These are phyloP conservation scores for Sternarchorhynchus goeldii DNA, from an alignment of 2,797 vertebrate species.

Conservation along the genomic window DNA sequence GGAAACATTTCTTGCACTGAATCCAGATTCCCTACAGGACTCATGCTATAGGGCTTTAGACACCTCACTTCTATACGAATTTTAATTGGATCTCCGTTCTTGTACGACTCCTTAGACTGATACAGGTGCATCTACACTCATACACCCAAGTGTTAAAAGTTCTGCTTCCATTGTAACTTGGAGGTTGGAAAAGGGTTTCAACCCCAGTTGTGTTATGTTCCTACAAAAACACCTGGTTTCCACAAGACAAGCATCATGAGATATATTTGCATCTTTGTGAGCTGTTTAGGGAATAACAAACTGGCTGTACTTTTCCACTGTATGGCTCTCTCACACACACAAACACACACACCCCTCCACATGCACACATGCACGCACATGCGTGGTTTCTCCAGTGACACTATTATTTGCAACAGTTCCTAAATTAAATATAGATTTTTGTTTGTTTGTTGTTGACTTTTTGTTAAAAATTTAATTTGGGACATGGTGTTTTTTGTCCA, in stretches of 20 bases:
- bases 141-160: neutral
- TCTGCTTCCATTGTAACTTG: too few species aligned
- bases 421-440: constrained; percentile 4
- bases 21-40: neutral
- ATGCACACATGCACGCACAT: neutral
- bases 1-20: neutral
- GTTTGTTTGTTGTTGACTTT: too few species aligned
- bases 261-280: constrained; percentile 20
- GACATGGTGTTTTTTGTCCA: neutral
- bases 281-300: constrained; percentile 30
- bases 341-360: neutral
- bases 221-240: constrained; percentile 4
- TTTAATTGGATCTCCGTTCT: neutral
- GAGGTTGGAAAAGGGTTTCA: neutral
- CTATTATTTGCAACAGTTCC: neutral
- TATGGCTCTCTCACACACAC: neutral
- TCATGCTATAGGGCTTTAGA: neutral
- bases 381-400: neutral
- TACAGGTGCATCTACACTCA: constrained; percentile 6
- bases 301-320: constrained; percentile 9
- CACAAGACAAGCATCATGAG: constrained; percentile 6
- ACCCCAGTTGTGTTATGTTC: constrained; percentile 11
- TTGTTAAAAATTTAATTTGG: neutral
- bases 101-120: neutral
- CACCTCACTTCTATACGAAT: neutral